Evolutionary conservation across 2,113 vertebrate genomes (phyloP), one percentile per base, ranked within the genome.

Genomic region (Phalacrocorax brasilianus): DNA sequence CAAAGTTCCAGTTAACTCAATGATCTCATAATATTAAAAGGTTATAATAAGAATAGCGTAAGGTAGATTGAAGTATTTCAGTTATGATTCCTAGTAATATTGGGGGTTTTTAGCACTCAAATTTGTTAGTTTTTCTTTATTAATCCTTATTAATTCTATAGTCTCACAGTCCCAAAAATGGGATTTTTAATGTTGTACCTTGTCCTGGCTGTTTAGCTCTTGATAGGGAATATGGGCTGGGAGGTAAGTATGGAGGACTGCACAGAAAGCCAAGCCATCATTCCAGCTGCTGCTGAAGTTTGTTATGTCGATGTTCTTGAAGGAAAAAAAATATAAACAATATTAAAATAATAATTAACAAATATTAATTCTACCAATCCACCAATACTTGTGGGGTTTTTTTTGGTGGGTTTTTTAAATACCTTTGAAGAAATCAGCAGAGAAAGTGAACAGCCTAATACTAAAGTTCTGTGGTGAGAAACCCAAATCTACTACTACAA

Each of bases 221-320:
- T 99, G 99, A 91, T 99, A 99, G 2, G 99, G 99, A 94, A 99
- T 99, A 91, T 99, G 99, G 23, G 99, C 99, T 4, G 99, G 99
- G 73, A 99, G 98, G 86, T 99, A 99, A 6, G 99, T 99, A 91
- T 99, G 99, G 33, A 99, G 98, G 66, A 99, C 97, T 2, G 99
- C 99, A 28, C 99, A 99, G 97, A 99, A 99, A 62, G 99, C 99
- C 89, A 99, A 96, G 27, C 99, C 99, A 8, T 99, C 99, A 3
- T 99, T 99, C 99, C 99, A 99, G 97, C 99, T 99, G 97, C 99
- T 99, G 98, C 99, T 99, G 98, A 99, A 99, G 98, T 99, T 99
- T 23, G 99, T 99, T 91, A 99, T 99, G 90, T 99, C 99, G 4
- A 99, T 99, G 94, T 99, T 99, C 99, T 99, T 94, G 38, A 88